Conservation (phyloP, 1,140 invertebrate species). For the Macrocentrus cingulum region DNA sequence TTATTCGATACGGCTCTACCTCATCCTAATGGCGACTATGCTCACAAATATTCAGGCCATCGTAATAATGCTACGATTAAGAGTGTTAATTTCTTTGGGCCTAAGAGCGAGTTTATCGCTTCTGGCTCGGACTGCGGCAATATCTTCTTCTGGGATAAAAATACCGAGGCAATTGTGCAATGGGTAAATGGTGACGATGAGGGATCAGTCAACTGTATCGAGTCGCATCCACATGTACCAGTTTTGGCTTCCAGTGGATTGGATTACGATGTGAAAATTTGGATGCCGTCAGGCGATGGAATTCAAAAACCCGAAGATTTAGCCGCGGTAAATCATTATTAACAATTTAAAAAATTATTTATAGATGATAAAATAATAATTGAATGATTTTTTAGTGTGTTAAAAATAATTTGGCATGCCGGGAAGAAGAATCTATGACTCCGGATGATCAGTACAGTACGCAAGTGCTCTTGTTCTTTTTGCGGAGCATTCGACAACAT, state of each 20-base stretch:
- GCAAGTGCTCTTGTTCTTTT: conserved; percentile 13
- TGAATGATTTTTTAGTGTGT: conserved; percentile 41
- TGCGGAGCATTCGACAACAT: conserved; percentile 15
- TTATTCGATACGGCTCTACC: conserved; percentile 72
- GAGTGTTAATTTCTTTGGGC: conserved; percentile 92
- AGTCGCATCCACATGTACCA: conserved; percentile 85
- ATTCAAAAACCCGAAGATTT: conserved; percentile 60
- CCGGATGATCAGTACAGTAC: conserved; percentile 10
- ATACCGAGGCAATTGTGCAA: conserved; percentile 85
- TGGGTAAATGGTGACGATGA: conserved; percentile 82
- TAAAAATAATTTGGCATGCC: conserved; percentile 54
- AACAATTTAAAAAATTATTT: conserved; percentile 9
- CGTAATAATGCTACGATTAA: conserved; percentile 80
- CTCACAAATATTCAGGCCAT: conserved; percentile 79
- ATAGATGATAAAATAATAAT: not conserved
- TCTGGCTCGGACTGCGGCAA: conserved; percentile 96
- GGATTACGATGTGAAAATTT: conserved; percentile 91
- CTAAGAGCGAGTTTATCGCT: conserved; percentile 84
- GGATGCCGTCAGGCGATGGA: conserved; percentile 75
- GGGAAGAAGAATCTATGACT: conserved; percentile 42
- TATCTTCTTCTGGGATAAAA: conserved; percentile 92
- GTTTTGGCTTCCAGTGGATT: conserved; percentile 88
- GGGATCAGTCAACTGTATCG: conserved; percentile 89
- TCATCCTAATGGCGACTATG: conserved; percentile 63
- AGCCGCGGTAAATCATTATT: conserved; percentile 49